Evolutionary conservation across 2,113 vertebrate genomes (phyloP).

Genomic region (Scartelaos histophorus): DNA sequence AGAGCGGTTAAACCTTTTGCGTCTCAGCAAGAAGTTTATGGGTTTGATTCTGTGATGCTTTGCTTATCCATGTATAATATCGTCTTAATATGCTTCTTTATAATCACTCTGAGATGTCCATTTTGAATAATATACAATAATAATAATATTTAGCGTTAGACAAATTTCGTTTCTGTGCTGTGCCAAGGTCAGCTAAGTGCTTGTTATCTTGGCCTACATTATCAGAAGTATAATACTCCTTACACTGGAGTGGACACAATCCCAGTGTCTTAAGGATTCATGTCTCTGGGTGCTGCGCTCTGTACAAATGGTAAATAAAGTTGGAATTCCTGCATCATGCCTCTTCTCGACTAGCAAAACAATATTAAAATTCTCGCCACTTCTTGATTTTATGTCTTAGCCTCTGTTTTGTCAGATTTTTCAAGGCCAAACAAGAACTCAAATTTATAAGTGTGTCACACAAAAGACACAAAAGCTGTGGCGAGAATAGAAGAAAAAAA

Average conservation of each 20-base stretch:
- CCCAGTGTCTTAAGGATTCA: no score
- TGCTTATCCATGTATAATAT: neutral
- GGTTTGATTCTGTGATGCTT: neutral
- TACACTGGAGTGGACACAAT: no score
- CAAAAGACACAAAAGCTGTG: neutral
- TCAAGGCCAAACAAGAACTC: neutral
- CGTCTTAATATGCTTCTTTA: neutral
- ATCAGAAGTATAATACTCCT: no score
- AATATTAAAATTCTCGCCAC: neutral
- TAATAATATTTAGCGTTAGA: no score
- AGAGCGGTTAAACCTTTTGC: neutral
- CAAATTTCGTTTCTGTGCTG: neutral
- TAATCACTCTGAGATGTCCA: neutral
- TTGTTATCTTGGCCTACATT: no score
- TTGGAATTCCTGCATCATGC: no score
- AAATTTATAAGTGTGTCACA: neutral
- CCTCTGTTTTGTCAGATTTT: neutral
- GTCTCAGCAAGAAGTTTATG: neutral
- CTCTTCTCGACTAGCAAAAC: neutral
- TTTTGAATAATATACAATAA: neutral
- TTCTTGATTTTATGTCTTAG: neutral
- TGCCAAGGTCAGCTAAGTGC: no score
- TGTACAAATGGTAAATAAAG: no score
- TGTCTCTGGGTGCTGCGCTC: no score
- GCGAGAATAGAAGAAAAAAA: neutral